Evolutionary conservation across 2,888 invertebrate genomes (phyloP).

Genomic region (Eremobia ochroleuca): DNA sequence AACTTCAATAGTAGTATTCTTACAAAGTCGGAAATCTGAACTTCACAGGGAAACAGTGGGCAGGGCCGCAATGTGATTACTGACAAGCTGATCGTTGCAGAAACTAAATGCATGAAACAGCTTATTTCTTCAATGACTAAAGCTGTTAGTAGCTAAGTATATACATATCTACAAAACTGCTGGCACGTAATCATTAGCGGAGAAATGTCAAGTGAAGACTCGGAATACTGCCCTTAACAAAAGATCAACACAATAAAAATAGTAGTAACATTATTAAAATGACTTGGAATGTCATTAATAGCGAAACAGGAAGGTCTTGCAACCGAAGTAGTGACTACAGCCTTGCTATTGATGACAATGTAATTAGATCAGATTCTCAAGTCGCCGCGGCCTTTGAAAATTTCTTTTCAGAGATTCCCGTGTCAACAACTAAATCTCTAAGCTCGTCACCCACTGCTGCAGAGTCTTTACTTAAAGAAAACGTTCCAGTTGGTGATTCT

Average conservation of each 20-base stretch:
- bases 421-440: no score
- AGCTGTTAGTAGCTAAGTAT: not conserved
- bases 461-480: no score
- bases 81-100: not conserved
- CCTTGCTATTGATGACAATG: no score
- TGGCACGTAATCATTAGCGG: conserved; percentile 15
- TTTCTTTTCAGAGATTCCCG: no score
- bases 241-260: conserved; percentile 17
- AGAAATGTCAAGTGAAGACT: conserved; percentile 1
- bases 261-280: no score
- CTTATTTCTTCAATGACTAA: not conserved
- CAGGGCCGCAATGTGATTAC: not conserved
- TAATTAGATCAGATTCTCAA: no score
- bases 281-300: no score
- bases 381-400: no score
- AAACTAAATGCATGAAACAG: not conserved
- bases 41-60: not conserved
- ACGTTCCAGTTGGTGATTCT: no score
- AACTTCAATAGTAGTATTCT: not conserved
- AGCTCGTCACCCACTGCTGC: no score
- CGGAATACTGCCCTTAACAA: not conserved
- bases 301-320: no score
- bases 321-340: no score
- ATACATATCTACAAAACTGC: not conserved
- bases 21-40: not conserved